A percentile compares a stretch with the other conserved stretches of the same genome.
Evolutionary conservation across 2,113 vertebrate species (phyloP).

Genomic region (Galbula dea): DNA sequence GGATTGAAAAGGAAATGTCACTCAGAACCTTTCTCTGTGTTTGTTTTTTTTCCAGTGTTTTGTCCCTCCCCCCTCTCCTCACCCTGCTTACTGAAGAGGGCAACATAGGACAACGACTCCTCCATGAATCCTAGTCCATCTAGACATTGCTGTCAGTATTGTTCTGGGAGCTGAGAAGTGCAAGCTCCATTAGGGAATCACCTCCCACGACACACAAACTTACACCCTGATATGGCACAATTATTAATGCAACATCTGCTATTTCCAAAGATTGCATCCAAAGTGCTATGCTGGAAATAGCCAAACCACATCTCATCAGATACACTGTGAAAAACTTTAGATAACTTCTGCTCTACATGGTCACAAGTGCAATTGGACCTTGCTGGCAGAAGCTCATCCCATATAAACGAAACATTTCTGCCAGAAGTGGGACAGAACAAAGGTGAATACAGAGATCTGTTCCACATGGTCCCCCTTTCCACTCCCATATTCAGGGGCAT

Average conservation of each 20-base stretch:
- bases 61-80: no score
- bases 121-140: not conserved
- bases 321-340: not conserved
- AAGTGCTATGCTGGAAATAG: not conserved
- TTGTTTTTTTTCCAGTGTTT: not conserved
- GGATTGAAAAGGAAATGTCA: not conserved
- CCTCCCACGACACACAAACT: not conserved
- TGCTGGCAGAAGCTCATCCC: not conserved
- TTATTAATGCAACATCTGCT: not conserved
- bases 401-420: not conserved
- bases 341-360: not conserved
- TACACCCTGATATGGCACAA: not conserved
- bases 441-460: not conserved
- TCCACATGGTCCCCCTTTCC: not conserved
- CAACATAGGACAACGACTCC: not conserved
- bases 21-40: not conserved
- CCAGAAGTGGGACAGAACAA: not conserved
- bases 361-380: not conserved
- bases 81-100: fast-evolving
- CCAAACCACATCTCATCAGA: not conserved
- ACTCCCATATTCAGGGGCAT: not conserved
- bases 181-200: not conserved
- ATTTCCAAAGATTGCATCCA: not conserved
- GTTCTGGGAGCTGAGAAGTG: not conserved
- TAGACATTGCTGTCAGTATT: not conserved